phyloP scores from a whole-genome alignment of 2,113 vertebrate species.

The Cyanoramphus novaezelandiae region DNA sequence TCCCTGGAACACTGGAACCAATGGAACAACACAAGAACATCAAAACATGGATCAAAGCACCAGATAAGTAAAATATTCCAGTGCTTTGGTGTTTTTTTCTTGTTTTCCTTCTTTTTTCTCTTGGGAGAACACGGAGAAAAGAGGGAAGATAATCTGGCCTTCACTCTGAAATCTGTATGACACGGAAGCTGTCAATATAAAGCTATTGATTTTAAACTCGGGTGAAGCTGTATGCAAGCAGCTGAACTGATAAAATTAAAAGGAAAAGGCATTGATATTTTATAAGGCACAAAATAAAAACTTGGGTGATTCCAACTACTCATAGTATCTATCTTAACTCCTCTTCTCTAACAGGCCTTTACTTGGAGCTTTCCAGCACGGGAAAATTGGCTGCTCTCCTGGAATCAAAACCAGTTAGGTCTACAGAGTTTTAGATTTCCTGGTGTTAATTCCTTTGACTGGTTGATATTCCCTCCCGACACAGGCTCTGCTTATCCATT shows the following conservation, averaged over 20 bases:
- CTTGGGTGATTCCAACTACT: not conserved
- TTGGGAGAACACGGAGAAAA: not conserved
- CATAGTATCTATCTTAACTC: not conserved
- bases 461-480: not conserved
- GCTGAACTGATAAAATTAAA: not conserved
- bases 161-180: not conserved
- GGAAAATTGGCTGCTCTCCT: not conserved
- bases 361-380: not conserved
- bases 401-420: accelerated
- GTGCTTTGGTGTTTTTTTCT: not conserved
- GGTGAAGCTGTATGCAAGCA: not conserved
- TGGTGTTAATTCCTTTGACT: not conserved
- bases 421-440: not conserved
- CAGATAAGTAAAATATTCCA: not conserved
- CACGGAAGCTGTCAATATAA: not conserved
- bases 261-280: not conserved
- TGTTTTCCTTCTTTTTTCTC: not conserved
- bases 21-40: not conserved
- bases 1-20: not conserved
- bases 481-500: not conserved
- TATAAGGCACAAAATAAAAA: not conserved
- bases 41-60: not conserved
- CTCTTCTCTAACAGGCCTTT: not conserved
- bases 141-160: not conserved
- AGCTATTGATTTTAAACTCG: not conserved